Evolutionary conservation across 2,888 invertebrate genomes (phyloP).

Genomic region (Palloptera scutellata): DNA sequence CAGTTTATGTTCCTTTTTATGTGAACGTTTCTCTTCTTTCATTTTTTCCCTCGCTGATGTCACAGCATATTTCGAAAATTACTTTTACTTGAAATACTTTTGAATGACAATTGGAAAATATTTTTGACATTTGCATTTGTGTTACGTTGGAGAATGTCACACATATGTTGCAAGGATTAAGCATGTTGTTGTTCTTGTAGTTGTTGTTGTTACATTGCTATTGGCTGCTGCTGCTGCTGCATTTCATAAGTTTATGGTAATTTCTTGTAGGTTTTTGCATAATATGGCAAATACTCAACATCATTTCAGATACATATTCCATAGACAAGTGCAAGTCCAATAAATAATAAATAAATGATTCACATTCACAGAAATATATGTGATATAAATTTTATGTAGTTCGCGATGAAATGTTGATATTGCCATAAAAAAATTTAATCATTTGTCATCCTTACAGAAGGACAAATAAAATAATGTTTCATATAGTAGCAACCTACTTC

Average conservation of each 20-base stretch:
- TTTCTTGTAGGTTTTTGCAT: slow-evolving; percentile 1
- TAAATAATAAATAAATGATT: too few species aligned
- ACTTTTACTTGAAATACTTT: not conserved
- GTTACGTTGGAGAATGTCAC: not conserved
- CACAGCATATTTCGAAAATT: not conserved
- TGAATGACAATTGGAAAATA: slow-evolving; percentile 5
- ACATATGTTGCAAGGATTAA: too few species aligned
- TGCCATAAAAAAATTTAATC: too few species aligned
- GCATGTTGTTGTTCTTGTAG: not conserved
- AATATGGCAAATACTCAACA: not conserved
- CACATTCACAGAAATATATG: too few species aligned
- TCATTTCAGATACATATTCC: not conserved
- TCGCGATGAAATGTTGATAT: too few species aligned
- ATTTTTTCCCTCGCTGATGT: too few species aligned
- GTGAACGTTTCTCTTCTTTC: too few species aligned
- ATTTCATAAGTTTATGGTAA: slow-evolving; percentile 4
- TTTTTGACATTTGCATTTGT: slow-evolving; percentile 5
- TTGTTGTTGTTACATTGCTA: not conserved
- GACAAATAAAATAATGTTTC: too few species aligned
- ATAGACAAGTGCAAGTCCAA: too few species aligned
- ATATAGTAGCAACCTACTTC: too few species aligned
- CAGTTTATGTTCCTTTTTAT: not conserved
- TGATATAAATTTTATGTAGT: too few species aligned
- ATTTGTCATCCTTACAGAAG: too few species aligned
- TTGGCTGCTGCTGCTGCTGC: not conserved